Conservation (phyloP, 92 coral and sea anemone species). For the Epizoanthus rinbou region DNA sequence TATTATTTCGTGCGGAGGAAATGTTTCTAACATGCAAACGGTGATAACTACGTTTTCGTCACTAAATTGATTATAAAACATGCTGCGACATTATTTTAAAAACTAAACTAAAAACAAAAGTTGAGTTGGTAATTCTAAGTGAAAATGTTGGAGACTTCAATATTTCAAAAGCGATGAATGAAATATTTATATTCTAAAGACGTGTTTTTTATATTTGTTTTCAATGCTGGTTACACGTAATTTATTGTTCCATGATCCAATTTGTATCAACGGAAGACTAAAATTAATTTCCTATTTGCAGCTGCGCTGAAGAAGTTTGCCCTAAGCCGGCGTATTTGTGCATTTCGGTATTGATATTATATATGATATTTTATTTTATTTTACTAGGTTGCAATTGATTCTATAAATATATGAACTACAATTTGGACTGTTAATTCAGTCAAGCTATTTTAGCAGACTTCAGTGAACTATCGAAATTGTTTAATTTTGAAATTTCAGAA, state of each 20-base stretch:
- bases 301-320: too few species aligned
- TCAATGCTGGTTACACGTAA: neutral
- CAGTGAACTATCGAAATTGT: neutral
- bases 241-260: neutral
- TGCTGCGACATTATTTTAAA: neutral
- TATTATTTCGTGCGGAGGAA: too few species aligned
- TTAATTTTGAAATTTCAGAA: neutral
- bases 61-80: neutral
- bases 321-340: too few species aligned
- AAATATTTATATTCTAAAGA: conserved; percentile 9
- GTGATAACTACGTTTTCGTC: neutral
- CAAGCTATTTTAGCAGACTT: neutral
- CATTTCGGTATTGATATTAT: neutral
- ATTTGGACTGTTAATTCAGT: neutral
- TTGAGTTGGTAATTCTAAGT: too few species aligned
- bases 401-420: neutral
- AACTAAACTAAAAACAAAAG: neutral
- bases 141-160: too few species aligned
- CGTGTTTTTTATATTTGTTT: neutral
- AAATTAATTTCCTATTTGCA: neutral
- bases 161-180: neutral
- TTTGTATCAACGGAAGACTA: neutral
- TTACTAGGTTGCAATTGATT: neutral
- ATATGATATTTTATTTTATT: neutral
- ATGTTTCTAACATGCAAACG: neutral